Evolutionary conservation across 2,888 invertebrate species (phyloP).

Genomic region (Biston stratarius): DNA sequence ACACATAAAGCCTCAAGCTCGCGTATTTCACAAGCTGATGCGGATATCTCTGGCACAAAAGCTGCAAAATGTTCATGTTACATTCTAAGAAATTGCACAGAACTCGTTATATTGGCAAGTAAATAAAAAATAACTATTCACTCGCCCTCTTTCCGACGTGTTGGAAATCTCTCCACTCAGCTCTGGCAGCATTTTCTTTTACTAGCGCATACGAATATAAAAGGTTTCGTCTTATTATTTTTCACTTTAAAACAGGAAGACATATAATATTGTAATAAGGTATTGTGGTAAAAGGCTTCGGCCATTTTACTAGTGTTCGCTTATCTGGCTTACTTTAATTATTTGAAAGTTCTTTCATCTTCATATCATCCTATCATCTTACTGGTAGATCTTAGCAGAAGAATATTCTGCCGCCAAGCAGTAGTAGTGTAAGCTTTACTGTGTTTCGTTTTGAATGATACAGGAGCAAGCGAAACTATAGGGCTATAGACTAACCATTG

Average conservation of each 20-base stretch:
- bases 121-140: constrained; percentile 36
- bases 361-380: too few species aligned
- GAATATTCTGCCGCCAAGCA: too few species aligned
- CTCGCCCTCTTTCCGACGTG: constrained; percentile 19
- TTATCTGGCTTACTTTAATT: neutral
- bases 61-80: constrained; percentile 15
- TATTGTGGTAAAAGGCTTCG: neutral
- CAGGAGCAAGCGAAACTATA: too few species aligned
- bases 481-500: too few species aligned
- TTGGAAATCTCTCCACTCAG: constrained; percentile 12
- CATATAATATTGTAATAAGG: neutral
- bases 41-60: neutral
- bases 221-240: constrained; percentile 26
- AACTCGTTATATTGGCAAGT: constrained; percentile 15
- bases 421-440: too few species aligned
- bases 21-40: neutral
- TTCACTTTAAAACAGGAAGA: constrained; percentile 20
- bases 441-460: too few species aligned
- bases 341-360: neutral
- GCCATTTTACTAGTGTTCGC: neutral
- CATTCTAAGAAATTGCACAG: constrained; percentile 19
- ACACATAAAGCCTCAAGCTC: too few species aligned
- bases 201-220: constrained; percentile 16
- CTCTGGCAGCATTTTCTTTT: constrained; percentile 23
- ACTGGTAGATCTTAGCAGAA: too few species aligned